Evolutionary conservation across 2,113 vertebrate species (phyloP).

Genomic region (Scortum barcoo): DNA sequence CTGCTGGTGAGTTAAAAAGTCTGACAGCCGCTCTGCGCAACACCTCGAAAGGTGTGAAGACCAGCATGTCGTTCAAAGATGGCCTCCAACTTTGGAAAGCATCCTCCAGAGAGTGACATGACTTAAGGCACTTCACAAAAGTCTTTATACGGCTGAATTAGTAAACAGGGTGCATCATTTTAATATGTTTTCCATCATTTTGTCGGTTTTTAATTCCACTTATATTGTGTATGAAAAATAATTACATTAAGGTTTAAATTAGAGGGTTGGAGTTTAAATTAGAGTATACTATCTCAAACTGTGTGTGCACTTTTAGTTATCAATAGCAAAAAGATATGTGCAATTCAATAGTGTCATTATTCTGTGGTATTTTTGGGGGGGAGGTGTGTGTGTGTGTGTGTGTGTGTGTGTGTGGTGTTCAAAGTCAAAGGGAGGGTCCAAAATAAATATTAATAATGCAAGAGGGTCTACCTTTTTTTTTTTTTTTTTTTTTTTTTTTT

Average conservation of each 20-base stretch:
- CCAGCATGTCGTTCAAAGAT: no score
- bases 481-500: no score
- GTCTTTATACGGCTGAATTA: no score
- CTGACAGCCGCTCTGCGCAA: no score
- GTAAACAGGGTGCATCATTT: no score
- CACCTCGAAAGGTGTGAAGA: no score
- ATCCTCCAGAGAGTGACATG: no score
- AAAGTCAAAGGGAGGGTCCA: neutral
- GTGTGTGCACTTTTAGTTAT: neutral
- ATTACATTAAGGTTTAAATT: neutral
- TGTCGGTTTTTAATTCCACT: neutral
- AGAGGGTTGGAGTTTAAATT: neutral
- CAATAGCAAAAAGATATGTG: neutral
- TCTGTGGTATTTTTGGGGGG: neutral
- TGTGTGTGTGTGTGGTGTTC: neutral
- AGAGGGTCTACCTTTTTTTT: neutral
- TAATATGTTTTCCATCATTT: neutral
- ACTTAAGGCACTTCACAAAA: no score
- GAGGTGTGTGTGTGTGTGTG: neutral
- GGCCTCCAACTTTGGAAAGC: no score
- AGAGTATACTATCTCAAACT: neutral
- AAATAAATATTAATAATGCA: conserved; percentile 35
- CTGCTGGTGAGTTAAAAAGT: no score
- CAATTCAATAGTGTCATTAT: neutral
- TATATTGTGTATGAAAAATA: neutral